Base-by-base conservation (phyloP, 2,797 vertebrate species). In the Coccyzus lansbergi region DNA sequence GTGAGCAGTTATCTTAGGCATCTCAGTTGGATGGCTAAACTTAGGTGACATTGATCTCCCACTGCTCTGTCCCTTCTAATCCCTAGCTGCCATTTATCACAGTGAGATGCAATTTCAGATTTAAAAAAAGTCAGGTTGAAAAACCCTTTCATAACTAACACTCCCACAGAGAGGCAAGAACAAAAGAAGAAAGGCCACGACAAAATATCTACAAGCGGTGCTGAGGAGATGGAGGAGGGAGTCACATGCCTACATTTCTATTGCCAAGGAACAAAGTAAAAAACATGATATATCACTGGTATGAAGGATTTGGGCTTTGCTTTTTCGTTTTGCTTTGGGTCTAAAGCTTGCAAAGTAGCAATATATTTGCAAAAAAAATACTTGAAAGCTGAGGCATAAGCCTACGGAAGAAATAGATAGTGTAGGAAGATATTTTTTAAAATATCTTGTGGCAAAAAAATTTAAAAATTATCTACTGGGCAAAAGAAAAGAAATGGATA, bases 131-230 rank as follows among this genome's bases (percentile, higher is more conserved):
- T 52, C n/a, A 69, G 64, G 34, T 42, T 95, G 80, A 93, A 95
- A 48, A 91, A 64, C 13, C 16, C 28, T 93, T 93, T 85, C 20
- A 1, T 78, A 91, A 90, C 71, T 80, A 87, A 46, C 42, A 89
- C 94, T 92, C 92, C 93, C 65, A 94, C 83, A 65, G 85, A 89
- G 76, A 95, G 12, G 13, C 62, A 86, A 92, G 85, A 96, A 94
- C 91, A 96, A 94, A 95, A 91, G 93, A 86, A 90, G 75, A 90
- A 94, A 93, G 83, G 59, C 82, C 89, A 89, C 90, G 81, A 89
- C 52, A 69, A 92, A 92, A 93, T 92, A 90, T 51, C 84, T 93
- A 78, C 58, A 86, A 90, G 86, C 71, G 56, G 86, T 93, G 76
- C 60, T 3, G 21, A 42, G 36, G 76, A 93, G 88, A 86, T 83